These are phyloP conservation scores for Brevimyrus niger DNA, from an alignment of 2,113 vertebrate genomes.

Conservation along the genomic window DNA sequence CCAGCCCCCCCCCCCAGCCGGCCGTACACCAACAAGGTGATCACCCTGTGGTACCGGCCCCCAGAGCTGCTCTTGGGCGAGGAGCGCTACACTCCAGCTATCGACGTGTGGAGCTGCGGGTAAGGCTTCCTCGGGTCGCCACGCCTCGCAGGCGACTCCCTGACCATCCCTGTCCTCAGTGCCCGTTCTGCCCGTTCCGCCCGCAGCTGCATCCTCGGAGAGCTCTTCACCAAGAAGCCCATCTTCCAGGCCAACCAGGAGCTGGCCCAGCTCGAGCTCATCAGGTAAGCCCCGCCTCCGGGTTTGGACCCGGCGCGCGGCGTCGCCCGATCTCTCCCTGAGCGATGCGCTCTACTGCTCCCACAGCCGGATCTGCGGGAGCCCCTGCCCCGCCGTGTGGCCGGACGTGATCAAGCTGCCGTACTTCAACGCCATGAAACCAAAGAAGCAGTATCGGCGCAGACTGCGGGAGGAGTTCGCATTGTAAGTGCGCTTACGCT, in stretches of 20 bases:
- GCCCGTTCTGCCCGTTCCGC: not conserved
- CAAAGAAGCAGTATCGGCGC: constrained; percentile 97
- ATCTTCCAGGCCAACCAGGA: constrained; percentile 99
- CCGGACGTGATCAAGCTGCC: constrained; percentile 97
- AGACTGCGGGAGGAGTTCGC: constrained; percentile 93
- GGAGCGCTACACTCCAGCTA: constrained; percentile 73
- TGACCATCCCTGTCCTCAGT: not conserved
- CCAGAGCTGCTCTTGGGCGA: constrained; percentile 74
- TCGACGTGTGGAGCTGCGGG: constrained; percentile 81
- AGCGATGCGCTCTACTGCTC: not conserved
- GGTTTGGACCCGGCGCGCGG: not conserved
- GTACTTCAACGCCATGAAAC: constrained; percentile 99
- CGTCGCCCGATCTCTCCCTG: not conserved
- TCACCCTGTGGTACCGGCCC: constrained; percentile 75
- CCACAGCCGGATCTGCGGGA: constrained; percentile 89
- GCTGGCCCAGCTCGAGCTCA: constrained; percentile 93
- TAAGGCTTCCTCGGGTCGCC: constrained; percentile 46
- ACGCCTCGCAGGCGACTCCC: not conserved
- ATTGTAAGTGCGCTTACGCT: constrained; percentile 78
- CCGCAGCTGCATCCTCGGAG: constrained; percentile 89
- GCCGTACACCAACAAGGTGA: constrained; percentile 78
- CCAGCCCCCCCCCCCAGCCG: constrained; percentile 62
- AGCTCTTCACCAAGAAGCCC: constrained; percentile 97
- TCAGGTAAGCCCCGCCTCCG: constrained; percentile 67
- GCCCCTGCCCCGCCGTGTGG: constrained; percentile 94